A percentile compares a stretch with the other conserved stretches of the same genome.
Evolutionary conservation across 2,888 invertebrate species (phyloP).

Genomic region (Drosophila eohydei): DNA sequence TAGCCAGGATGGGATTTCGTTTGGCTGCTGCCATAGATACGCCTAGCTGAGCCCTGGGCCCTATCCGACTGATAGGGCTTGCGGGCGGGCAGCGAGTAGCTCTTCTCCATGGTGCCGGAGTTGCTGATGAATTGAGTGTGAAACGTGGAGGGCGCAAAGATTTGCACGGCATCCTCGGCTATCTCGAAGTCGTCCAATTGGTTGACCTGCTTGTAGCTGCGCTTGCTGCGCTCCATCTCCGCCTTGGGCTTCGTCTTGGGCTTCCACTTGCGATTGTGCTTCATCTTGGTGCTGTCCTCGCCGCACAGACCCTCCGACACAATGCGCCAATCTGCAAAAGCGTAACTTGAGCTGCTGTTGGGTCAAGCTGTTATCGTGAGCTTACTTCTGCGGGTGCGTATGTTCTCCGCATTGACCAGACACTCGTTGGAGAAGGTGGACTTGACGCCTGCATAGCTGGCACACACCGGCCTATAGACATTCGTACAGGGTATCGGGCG

Average conservation of each 20-base stretch:
- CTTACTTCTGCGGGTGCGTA: conserved; percentile 68
- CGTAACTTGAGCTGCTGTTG: neutral
- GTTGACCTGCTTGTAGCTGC: conserved; percentile 45
- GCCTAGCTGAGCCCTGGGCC: neutral
- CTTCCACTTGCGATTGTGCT: conserved; percentile 53
- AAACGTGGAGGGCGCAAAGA: conserved; percentile 71
- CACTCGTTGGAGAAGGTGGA: conserved; percentile 81
- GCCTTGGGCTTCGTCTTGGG: conserved; percentile 52
- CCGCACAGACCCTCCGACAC: conserved; percentile 72
- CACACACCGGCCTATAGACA: conserved; percentile 77
- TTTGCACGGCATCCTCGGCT: conserved; percentile 61
- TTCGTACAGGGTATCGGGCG: conserved; percentile 71
- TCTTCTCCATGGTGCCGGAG: conserved; percentile 62
- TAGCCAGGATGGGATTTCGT: neutral
- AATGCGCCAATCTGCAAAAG: conserved; percentile 73
- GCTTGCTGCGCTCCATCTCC: conserved; percentile 56
- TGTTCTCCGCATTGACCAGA: conserved; percentile 76
- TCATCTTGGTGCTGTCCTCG: conserved; percentile 75
- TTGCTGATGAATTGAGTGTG: conserved; percentile 70
- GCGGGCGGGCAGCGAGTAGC: conserved; percentile 64
- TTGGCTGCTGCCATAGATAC: conserved; percentile 11
- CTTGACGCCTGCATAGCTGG: conserved; percentile 76
- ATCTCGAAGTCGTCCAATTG: conserved; percentile 56
- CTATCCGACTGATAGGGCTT: conserved; percentile 29
- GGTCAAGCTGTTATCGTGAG: accelerated